A percentile compares a stretch with the other conserved stretches of the same genome.
These are phyloP conservation scores for Pseudorhombus dupliciocellatus DNA, from an alignment of 2,113 vertebrate species.

Conservation along the genomic window DNA sequence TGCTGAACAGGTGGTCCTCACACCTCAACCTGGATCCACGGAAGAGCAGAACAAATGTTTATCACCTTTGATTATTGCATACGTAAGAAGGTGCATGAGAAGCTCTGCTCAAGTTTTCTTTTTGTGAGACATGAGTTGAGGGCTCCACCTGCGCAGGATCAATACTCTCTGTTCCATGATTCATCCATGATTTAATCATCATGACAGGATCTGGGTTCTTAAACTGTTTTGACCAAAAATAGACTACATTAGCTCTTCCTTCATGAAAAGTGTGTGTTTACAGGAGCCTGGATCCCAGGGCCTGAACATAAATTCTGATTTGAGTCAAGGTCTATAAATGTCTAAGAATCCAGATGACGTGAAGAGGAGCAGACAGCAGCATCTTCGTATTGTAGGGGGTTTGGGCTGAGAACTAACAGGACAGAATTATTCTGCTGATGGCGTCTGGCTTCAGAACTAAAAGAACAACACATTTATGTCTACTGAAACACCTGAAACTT, in stretches of 20 bases:
- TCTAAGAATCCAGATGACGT: conserved; percentile 47
- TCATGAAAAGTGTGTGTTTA: conserved; percentile 20
- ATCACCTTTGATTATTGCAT: conserved; percentile 6
- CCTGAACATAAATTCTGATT: conserved; percentile 15
- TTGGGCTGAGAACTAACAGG: conserved; percentile 10
- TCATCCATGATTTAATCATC: conserved; percentile 52
- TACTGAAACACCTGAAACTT: neutral
- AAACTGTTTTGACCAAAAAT: conserved; percentile 38
- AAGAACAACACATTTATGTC: conserved; percentile 16
- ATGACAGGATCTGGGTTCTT: conserved; percentile 50
- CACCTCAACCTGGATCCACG: conserved; percentile 35
- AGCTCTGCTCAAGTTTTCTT: neutral
- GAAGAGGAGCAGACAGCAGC: conserved; percentile 15
- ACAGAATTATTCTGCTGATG: conserved; percentile 14
- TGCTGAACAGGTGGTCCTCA: conserved; percentile 57
- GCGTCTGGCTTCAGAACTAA: neutral
- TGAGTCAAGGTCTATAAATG: conserved; percentile 10
- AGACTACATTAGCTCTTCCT: neutral
- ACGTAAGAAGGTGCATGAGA: neutral
- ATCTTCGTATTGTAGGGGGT: conserved; percentile 21
- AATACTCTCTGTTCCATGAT: conserved; percentile 61
- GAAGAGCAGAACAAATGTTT: conserved; percentile 11
- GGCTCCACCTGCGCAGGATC: conserved; percentile 44
- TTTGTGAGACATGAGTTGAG: conserved; percentile 1
- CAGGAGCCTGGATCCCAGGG: neutral